Conservation (phyloP, 2,888 invertebrate species). For the Microctonus aethiopoides region DNA sequence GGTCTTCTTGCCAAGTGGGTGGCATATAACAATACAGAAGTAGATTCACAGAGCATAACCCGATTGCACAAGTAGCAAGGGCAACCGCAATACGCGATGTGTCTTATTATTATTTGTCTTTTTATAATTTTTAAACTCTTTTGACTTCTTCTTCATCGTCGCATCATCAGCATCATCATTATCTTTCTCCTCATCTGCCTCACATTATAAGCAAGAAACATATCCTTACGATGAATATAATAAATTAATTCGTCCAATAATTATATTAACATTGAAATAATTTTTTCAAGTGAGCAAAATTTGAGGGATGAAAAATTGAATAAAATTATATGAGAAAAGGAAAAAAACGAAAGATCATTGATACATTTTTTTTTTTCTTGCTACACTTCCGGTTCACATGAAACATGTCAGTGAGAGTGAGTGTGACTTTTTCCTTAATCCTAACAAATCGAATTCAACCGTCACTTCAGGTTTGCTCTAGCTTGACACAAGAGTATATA, state of each 20-base stretch:
- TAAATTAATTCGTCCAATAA: no score
- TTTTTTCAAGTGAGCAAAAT: no score
- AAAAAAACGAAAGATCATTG: neutral
- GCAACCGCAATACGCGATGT: constrained; percentile 43
- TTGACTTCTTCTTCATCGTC: constrained; percentile 13
- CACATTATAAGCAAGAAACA: no score
- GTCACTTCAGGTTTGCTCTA: constrained; percentile 45
- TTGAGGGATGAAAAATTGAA: neutral
- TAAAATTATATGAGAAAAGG: neutral
- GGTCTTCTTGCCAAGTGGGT: constrained; percentile 37
- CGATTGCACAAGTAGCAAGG: constrained; percentile 38
- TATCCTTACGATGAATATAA: no score
- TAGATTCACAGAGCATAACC: constrained; percentile 31
- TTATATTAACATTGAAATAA: no score
- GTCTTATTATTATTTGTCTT: neutral
- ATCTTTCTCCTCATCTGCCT: no score
- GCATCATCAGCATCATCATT: neutral
- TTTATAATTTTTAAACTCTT: neutral
- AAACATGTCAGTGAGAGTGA: neutral
- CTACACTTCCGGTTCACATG: constrained; percentile 42
- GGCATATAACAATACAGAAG: constrained; percentile 33
- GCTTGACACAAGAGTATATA: neutral
- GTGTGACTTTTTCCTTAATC: constrained; percentile 55
- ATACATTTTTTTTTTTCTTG: neutral
- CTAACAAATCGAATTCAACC: constrained; percentile 65